Conservation (phyloP, 2,113 vertebrate genomes). For the Cololabis saira region DNA sequence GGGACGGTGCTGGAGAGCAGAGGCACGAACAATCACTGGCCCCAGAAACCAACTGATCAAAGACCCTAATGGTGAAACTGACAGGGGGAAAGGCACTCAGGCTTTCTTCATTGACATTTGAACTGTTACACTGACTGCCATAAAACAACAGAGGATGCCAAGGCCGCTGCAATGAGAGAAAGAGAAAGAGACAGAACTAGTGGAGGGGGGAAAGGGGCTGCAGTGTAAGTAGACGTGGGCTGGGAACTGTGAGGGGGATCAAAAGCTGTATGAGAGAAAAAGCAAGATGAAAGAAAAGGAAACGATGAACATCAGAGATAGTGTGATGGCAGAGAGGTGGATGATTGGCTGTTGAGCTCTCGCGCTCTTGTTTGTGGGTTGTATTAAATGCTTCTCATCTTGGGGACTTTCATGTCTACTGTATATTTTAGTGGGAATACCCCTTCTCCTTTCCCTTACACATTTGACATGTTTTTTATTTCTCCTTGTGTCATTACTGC, state of each 20-base stretch:
- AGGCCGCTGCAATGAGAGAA: slow-evolving; percentile 23
- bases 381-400: slow-evolving; percentile 54
- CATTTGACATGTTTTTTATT: background rate
- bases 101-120: slow-evolving; percentile 57
- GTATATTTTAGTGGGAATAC: slow-evolving; percentile 20
- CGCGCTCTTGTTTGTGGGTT: slow-evolving; percentile 44
- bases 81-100: slow-evolving; percentile 19
- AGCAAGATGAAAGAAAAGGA: slow-evolving; percentile 55
- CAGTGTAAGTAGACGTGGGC: slow-evolving; percentile 41
- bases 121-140: slow-evolving; percentile 52
- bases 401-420: slow-evolving; percentile 49
- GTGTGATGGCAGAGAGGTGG: slow-evolving; percentile 41
- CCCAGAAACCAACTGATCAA: slow-evolving; percentile 63
- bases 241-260: slow-evolving; percentile 25
- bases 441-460: background rate
- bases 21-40: slow-evolving; percentile 17
- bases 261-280: slow-evolving; percentile 62
- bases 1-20: slow-evolving; percentile 7
- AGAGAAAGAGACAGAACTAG: slow-evolving; percentile 12
- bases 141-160: slow-evolving; percentile 37
- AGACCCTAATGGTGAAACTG: slow-evolving; percentile 43
- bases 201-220: slow-evolving; percentile 21
- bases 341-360: slow-evolving; percentile 49
- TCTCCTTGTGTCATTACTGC: background rate
- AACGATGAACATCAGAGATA: slow-evolving; percentile 59